Conservation (phyloP, 1,140 invertebrate species). For the Pararge aegeria region DNA sequence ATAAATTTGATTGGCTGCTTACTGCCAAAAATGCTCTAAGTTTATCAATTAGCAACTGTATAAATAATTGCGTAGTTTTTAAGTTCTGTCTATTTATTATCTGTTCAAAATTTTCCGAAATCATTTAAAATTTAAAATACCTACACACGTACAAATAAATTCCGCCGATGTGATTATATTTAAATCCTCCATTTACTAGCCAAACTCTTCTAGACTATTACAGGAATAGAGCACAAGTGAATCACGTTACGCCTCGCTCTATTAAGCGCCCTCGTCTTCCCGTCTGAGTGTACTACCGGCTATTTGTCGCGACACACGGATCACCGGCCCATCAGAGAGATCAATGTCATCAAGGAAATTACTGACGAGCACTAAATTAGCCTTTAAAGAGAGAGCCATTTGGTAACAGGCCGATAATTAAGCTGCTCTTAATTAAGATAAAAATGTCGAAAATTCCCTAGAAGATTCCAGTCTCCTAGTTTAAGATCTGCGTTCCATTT, state of each 20-base stretch:
- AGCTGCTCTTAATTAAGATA: conserved; percentile 10
- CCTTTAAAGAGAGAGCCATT: conserved; percentile 29
- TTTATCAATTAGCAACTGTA: too few species aligned
- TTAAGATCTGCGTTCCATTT: too few species aligned
- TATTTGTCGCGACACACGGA: conserved; percentile 65
- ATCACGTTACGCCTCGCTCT: conserved; percentile 59
- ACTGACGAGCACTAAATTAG: conserved; percentile 41
- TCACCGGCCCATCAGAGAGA: conserved; percentile 43
- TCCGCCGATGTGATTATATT: conserved; percentile 50
- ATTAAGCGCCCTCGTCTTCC: conserved; percentile 49
- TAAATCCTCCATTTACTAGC: conserved; percentile 51
- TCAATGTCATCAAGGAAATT: conserved; percentile 44
- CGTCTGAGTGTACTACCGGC: conserved; percentile 57
- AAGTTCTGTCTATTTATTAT: too few species aligned
- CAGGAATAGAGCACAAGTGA: conserved; percentile 59
- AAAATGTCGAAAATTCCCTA: too few species aligned
- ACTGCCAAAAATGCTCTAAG: too few species aligned
- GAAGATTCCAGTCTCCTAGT: too few species aligned
- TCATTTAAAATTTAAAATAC: conserved; percentile 42
- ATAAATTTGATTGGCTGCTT: too few species aligned
- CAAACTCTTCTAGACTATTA: conserved; percentile 46
- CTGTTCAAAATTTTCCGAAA: conserved; percentile 29
- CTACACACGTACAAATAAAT: conserved; percentile 33
- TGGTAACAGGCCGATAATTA: conserved; percentile 24
- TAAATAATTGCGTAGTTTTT: too few species aligned